Conservation (phyloP, 2,888 invertebrate genomes). For the Himalopsyche anomala region DNA sequence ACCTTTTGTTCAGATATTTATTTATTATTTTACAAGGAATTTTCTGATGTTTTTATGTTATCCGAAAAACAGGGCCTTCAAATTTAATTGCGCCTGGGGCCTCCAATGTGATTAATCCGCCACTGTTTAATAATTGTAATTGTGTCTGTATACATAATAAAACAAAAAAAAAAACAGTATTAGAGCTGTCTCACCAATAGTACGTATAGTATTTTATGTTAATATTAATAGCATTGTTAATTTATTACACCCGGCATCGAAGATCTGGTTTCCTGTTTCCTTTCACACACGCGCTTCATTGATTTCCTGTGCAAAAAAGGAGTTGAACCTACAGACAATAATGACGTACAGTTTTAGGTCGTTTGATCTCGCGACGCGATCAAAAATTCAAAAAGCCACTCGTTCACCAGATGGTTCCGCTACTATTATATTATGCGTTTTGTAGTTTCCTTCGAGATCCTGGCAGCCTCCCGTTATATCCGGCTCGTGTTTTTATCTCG, state of each 20-base stretch:
- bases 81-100: too few species aligned
- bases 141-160: too few species aligned
- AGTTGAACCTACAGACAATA: constrained; percentile 57
- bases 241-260: constrained; percentile 39
- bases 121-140: too few species aligned
- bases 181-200: too few species aligned
- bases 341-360: constrained; percentile 54
- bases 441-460: constrained; percentile 56
- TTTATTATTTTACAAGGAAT: too few species aligned
- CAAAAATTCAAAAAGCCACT: constrained; percentile 53
- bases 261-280: constrained; percentile 61
- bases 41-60: too few species aligned
- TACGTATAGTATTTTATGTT: too few species aligned
- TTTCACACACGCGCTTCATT: constrained; percentile 55
- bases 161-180: too few species aligned
- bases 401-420: constrained; percentile 65
- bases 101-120: too few species aligned
- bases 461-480: constrained; percentile 64
- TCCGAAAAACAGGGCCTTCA: too few species aligned
- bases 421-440: constrained; percentile 54
- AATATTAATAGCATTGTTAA: background rate
- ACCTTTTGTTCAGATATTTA: too few species aligned
- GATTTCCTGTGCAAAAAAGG: constrained; percentile 64
- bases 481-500: constrained; percentile 52
- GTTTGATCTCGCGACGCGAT: constrained; percentile 61